These are phyloP conservation scores for Trematomus bernacchii DNA, from an alignment of 2,797 vertebrate species.

Conservation along the genomic window DNA sequence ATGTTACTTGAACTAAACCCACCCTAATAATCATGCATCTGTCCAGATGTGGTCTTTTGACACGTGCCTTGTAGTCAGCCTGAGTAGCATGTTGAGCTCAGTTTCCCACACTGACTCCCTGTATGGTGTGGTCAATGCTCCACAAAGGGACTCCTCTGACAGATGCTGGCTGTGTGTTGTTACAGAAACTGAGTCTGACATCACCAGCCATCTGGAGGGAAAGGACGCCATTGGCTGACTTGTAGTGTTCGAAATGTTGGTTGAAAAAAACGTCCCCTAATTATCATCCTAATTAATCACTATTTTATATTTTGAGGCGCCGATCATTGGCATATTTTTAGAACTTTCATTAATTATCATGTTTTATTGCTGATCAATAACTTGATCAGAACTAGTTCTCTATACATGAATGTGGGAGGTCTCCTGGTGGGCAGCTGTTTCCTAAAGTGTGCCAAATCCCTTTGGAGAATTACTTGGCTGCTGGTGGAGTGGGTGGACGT, in stretches of 20 bases:
- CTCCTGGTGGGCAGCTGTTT: conserved; percentile 34
- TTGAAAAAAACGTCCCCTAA: too few relatives aligned
- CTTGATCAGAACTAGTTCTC: too few relatives aligned
- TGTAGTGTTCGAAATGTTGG: background rate
- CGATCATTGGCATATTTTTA: too few relatives aligned
- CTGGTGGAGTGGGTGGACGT: background rate
- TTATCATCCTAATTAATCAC: too few relatives aligned
- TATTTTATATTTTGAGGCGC: too few relatives aligned
- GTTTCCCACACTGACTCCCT: too few relatives aligned
- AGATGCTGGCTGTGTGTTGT: too few relatives aligned
- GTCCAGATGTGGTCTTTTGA: conserved; percentile 36
- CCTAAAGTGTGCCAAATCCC: conserved; percentile 58
- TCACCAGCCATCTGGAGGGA: conserved; percentile 73
- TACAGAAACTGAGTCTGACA: conserved; percentile 54
- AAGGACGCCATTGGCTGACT: conserved; percentile 35
- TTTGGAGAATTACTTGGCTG: conserved; percentile 35
- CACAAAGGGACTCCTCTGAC: too few relatives aligned
- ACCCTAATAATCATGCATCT: conserved; percentile 33
- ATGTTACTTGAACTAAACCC: too few relatives aligned
- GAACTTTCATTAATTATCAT: too few relatives aligned
- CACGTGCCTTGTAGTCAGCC: conserved; percentile 29
- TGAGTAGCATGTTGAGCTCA: conserved; percentile 57
- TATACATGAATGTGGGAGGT: background rate
- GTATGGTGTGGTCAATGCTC: too few relatives aligned
- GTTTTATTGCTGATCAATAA: too few relatives aligned